These are phyloP conservation scores for Drosophila parthenogenetica DNA, from an alignment of 2,888 invertebrate genomes.

Conservation along the genomic window DNA sequence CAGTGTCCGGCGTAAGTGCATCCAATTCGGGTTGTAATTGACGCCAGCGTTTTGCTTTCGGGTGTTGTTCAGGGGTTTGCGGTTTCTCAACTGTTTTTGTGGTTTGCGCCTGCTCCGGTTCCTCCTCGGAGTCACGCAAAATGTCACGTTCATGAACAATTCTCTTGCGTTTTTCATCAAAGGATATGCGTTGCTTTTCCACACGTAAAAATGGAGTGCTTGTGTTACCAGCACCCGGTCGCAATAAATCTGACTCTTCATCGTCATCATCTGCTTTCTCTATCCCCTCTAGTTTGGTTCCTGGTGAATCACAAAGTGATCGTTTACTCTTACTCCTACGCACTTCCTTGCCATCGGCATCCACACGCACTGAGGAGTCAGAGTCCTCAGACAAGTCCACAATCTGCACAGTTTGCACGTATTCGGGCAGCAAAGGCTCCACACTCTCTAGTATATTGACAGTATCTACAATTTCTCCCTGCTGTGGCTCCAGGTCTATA, in stretches of 20 bases:
- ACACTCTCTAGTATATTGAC: conserved; percentile 86
- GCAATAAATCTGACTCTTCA: conserved; percentile 65
- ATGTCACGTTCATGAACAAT: conserved; percentile 84
- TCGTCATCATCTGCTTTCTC: conserved; percentile 47
- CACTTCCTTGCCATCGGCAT: conserved; percentile 68
- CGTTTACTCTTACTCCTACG: conserved; percentile 73
- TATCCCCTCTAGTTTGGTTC: conserved; percentile 44
- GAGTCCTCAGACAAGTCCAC: conserved; percentile 86
- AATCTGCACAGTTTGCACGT: conserved; percentile 87
- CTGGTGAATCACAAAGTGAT: conserved; percentile 70
- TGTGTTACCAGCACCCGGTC: conserved; percentile 66
- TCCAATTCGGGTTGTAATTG: conserved; percentile 72
- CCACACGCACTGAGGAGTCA: conserved; percentile 84
- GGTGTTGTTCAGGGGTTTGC: conserved; percentile 20
- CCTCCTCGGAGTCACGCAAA: conserved; percentile 84
- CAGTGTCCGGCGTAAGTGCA: conserved; percentile 78
- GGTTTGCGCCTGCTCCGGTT: conserved; percentile 30
- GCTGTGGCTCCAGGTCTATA: conserved; percentile 80
- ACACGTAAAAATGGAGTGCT: conserved; percentile 81
- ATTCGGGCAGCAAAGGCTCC: conserved; percentile 86
- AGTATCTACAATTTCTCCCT: conserved; percentile 85
- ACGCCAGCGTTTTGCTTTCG: conserved; percentile 79
- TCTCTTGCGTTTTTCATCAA: conserved; percentile 84
- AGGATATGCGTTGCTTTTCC: conserved; percentile 84
- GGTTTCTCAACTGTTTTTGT: conserved; percentile 10